Evolutionary conservation across 2,888 invertebrate genomes (phyloP), one percentile per base, ranked within the genome.

Genomic region (Drosophila paranaensis): DNA sequence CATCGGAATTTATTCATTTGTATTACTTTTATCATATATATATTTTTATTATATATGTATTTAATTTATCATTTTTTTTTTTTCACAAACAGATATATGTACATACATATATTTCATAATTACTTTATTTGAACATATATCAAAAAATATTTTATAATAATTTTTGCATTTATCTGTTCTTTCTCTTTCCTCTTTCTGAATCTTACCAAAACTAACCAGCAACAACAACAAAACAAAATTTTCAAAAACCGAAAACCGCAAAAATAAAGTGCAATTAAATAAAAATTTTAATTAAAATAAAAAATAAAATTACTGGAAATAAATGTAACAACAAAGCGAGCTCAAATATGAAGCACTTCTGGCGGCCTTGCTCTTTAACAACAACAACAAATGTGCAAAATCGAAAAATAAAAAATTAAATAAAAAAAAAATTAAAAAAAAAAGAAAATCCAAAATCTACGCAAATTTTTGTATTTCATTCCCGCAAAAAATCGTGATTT

Each of bases 281-380:
- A 25, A 46, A 60, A 53, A 66, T 40, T 20, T 25, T 46, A 72
- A 37, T 20, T 30, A n/a, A 54, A 66, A 2, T n/a, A 11, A 37
- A 60, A 16, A 33, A 39, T 9, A 43, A 51, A 54, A 39, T 53
- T 50, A n/a, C 20, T n/a, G 16, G 14, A 27, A 48, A 45, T 55
- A 60, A 64, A 67, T 67, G 57, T 56, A 70, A 69, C 43, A 72
- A 60, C 30, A 68, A 62, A 50, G 75, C 65, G 43, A 70, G n/a
- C 81, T 83, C 83, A n/a, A 82, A 74, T 25, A 81, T 86, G 88
- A n/a, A 83, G 86, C 86, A 46, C 48, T 56, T 51, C 48, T 60
- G 55, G 54, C n/a, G 58, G 57, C 63, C 40, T n/a, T n/a, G n/a
- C n/a, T n/a, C n/a, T n/a, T n/a, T n/a, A 65, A 72, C 37, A 65